Base-by-base conservation (phyloP, 1,140 invertebrate genomes). In the Apis dorsata region DNA sequence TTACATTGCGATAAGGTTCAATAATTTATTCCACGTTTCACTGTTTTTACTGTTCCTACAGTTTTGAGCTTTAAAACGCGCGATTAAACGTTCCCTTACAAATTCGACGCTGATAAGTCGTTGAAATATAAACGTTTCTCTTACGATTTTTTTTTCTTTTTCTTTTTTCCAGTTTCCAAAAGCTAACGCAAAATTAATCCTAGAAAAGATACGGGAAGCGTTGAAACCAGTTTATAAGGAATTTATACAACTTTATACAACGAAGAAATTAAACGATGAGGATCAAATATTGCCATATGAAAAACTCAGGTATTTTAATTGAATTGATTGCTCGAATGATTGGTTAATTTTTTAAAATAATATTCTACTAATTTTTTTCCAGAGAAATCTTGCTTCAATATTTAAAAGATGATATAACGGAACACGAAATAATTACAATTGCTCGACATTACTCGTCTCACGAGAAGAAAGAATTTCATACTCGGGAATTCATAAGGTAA, bases 361-460 rank as follows among this genome's bases (percentile, higher is more conserved):
- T 68, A 12, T 12, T 10, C 0, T 3, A 24, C 17, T 24, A 3
- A 7, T 73, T 76, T 12, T 44, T 28, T 57, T 91, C 91, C 53
- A 95, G 95, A 79, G 93, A 95, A 89, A 95, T 95, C 0, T 84
- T 97, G 34, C 93, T 94, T 91, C 93, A 92, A 76, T 93, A 91
- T 88, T 88, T 97, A 90, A 95, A 95, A 59, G 95, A 96, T 71
- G 94, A 95, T 73, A 96, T 97, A 90, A 95, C 95, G 2, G 96
- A 97, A 86, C 97, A 97, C 69, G 97, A 97, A 94, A 96, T 97
- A 84, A 93, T 97, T 15, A 97, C 97, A 12, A 92, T 97, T 9
- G 95, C 96, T 21, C 94, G 97, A 86, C 93, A 94, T 84, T 97
- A 96, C 92, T 91, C 93, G 44, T 77, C 91, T 79, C 90, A 84